Conservation (phyloP, 2,888 invertebrate genomes). For the Drosophila mayaguana region DNA sequence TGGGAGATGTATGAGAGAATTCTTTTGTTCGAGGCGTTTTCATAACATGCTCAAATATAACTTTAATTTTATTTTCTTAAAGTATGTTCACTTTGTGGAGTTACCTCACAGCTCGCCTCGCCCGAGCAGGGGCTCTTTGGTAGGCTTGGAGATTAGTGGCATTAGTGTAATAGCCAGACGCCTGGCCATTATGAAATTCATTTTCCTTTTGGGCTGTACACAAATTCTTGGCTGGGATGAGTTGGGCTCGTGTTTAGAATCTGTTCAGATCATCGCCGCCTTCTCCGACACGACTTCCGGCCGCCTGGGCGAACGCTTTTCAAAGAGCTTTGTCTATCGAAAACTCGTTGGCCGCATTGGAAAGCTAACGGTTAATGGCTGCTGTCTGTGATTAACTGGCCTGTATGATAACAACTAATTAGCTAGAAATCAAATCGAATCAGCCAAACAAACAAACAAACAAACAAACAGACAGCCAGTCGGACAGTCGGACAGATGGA, state of each 20-base stretch:
- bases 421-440: slow-evolving; percentile 70
- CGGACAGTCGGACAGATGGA: slow-evolving; percentile 6
- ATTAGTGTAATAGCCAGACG: slow-evolving; percentile 18
- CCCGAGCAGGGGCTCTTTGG: not conserved
- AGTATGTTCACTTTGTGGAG: not conserved
- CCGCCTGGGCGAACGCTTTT: slow-evolving; percentile 6
- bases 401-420: slow-evolving; percentile 72
- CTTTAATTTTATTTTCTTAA: not conserved
- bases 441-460: slow-evolving; percentile 27
- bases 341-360: slow-evolving; percentile 60
- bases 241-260: slow-evolving; percentile 28
- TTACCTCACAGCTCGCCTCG: not conserved
- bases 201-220: slow-evolving; percentile 30
- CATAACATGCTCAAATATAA: not conserved
- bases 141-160: slow-evolving; percentile 5
- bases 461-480: slow-evolving; percentile 16
- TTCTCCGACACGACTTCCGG: slow-evolving; percentile 33
- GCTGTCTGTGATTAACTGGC: slow-evolving; percentile 59
- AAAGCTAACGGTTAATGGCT: slow-evolving; percentile 69
- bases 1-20: not conserved
- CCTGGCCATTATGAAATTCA: slow-evolving; percentile 36
- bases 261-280: slow-evolving; percentile 24
- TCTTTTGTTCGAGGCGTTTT: not conserved
- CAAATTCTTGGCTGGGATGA: slow-evolving; percentile 6
- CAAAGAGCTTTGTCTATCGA: slow-evolving; percentile 32